Evolutionary conservation across 2,113 vertebrate genomes (phyloP).

Genomic region (Cercocebus atys): DNA sequence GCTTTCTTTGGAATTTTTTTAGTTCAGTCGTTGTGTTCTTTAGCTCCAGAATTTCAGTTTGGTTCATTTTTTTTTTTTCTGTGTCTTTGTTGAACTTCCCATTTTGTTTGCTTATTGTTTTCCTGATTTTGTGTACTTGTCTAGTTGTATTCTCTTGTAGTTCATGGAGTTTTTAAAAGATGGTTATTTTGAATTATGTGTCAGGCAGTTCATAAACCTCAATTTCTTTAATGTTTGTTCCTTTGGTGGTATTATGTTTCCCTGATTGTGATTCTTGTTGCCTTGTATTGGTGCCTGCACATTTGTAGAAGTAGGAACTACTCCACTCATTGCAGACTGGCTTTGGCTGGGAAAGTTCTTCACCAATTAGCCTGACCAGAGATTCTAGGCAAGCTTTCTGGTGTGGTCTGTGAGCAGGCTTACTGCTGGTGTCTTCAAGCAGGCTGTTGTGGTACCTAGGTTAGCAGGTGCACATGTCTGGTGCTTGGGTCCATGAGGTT

Average conservation of each 20-base stretch:
- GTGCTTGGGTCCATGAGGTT: background rate
- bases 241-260: background rate
- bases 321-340: background rate
- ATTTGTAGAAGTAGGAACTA: background rate
- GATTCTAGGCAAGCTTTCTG: background rate
- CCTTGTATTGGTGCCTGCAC: background rate
- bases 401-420: background rate
- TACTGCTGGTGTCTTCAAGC: background rate
- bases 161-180: background rate
- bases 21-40: background rate
- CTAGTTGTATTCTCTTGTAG: background rate
- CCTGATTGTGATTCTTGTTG: background rate
- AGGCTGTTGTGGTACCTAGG: background rate
- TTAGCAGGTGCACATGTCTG: background rate
- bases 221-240: background rate
- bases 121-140: background rate
- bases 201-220: background rate
- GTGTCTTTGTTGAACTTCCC: background rate
- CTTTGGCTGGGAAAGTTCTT: background rate
- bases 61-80: background rate
- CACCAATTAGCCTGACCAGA: background rate
- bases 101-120: background rate
- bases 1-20: background rate
- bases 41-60: background rate
- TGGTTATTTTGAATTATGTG: background rate